These are phyloP conservation scores for Narcine bancroftii DNA, from an alignment of 2,113 vertebrate species.

Conservation along the genomic window DNA sequence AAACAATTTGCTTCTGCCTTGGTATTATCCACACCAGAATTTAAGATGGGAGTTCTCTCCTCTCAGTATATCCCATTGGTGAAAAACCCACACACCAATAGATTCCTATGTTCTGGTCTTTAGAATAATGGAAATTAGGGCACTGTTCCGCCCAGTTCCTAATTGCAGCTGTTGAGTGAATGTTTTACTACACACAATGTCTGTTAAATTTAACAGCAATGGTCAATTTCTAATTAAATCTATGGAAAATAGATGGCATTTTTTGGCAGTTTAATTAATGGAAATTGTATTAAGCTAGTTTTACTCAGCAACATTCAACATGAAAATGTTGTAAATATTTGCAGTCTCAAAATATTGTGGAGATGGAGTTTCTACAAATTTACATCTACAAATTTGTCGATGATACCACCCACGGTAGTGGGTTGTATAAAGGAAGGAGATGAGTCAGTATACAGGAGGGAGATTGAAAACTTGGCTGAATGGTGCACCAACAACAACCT, in stretches of 20 bases:
- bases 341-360: background rate
- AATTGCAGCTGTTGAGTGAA: background rate
- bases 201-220: background rate
- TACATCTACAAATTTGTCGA: too few species aligned
- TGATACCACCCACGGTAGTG: too few species aligned
- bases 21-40: background rate
- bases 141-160: background rate
- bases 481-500: too few species aligned
- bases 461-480: too few species aligned
- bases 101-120: background rate
- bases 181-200: background rate
- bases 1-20: background rate
- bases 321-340: background rate
- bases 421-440: too few species aligned
- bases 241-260: background rate
- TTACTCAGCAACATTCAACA: background rate
- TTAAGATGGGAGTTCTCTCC: background rate
- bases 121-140: background rate
- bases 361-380: background rate
- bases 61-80: background rate
- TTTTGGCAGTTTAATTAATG: background rate
- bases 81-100: background rate
- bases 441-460: too few species aligned
- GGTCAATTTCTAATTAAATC: background rate
- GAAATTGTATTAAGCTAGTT: background rate